Percentiles rank a stretch among this genome's conserved stretches.
Evolutionary conservation across 2,888 invertebrate genomes (phyloP).

Genomic region (Dicranocentrus wangi): DNA sequence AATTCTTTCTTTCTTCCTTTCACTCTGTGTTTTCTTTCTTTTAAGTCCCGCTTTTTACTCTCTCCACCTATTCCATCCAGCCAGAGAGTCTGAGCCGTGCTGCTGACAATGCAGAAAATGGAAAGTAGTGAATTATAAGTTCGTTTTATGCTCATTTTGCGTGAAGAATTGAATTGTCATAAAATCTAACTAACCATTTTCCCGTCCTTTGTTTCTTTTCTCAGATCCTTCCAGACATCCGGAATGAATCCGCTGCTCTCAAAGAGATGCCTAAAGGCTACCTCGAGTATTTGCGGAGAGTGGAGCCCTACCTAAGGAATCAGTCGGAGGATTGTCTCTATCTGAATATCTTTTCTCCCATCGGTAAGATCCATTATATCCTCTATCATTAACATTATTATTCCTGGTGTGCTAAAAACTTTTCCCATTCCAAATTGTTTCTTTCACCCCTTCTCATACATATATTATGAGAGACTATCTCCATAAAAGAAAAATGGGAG

Average conservation of each 20-base stretch:
- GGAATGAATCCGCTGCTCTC: conserved; percentile 88
- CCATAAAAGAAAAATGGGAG: conserved; percentile 16
- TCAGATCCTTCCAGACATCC: conserved; percentile 80
- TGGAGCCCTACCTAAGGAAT: conserved; percentile 88
- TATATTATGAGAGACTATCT: conserved; percentile 28
- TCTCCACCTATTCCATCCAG: neutral
- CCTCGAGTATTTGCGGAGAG: conserved; percentile 88
- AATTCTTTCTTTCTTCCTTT: too few species aligned
- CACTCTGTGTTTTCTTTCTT: too few species aligned
- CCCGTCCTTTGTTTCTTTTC: conserved; percentile 73
- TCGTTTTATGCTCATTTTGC: conserved; percentile 59
- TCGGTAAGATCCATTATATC: conserved; percentile 81
- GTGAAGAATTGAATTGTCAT: conserved; percentile 63
- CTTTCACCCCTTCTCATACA: conserved; percentile 44
- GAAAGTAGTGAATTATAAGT: conserved; percentile 42
- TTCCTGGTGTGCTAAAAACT: conserved; percentile 37
- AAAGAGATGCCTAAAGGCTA: conserved; percentile 93
- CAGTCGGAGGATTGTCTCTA: conserved; percentile 98
- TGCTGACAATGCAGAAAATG: conserved; percentile 27
- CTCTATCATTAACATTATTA: conserved; percentile 18
- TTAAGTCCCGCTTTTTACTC: neutral
- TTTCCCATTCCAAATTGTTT: conserved; percentile 61
- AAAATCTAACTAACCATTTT: conserved; percentile 51
- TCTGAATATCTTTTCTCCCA: conserved; percentile 95
- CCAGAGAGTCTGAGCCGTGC: neutral